phyloP scores from a whole-genome alignment of 2,797 vertebrate species.

The Periparus ater region DNA sequence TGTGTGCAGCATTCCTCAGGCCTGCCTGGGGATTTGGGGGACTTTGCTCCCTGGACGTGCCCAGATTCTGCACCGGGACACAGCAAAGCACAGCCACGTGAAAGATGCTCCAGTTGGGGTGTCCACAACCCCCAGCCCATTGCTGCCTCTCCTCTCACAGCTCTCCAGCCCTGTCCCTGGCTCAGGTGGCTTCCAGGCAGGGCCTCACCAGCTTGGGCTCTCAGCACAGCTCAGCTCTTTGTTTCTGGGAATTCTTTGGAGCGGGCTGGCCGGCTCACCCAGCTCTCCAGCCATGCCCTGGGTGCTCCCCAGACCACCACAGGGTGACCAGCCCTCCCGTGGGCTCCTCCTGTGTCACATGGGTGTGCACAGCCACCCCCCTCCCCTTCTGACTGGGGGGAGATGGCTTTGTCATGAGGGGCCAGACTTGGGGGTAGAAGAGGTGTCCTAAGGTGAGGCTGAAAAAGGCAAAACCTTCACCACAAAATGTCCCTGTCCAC shows the following conservation, averaged over 20 bases:
- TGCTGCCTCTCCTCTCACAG: no score
- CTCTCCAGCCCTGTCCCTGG: not conserved
- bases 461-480: not conserved
- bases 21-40: not conserved
- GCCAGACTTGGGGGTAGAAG: not conserved
- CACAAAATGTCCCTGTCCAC: not conserved
- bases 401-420: no score
- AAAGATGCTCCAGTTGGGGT: fast-evolving
- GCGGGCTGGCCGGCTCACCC: not conserved
- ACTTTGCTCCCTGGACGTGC: not conserved
- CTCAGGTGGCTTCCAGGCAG: not conserved
- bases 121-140: not conserved
- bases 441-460: not conserved
- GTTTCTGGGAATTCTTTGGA: not conserved
- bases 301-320: not conserved
- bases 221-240: not conserved
- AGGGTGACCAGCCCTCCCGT: not conserved
- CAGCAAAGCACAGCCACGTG: fast-evolving
- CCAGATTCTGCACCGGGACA: not conserved
- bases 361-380: not conserved
- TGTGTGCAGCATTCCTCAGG: not conserved
- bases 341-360: not conserved
- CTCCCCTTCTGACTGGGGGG: fast-evolving
- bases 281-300: not conserved
- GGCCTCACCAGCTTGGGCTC: not conserved